These are phyloP conservation scores for Spinus pinus DNA, from an alignment of 2,797 vertebrate species.

Conservation along the genomic window DNA sequence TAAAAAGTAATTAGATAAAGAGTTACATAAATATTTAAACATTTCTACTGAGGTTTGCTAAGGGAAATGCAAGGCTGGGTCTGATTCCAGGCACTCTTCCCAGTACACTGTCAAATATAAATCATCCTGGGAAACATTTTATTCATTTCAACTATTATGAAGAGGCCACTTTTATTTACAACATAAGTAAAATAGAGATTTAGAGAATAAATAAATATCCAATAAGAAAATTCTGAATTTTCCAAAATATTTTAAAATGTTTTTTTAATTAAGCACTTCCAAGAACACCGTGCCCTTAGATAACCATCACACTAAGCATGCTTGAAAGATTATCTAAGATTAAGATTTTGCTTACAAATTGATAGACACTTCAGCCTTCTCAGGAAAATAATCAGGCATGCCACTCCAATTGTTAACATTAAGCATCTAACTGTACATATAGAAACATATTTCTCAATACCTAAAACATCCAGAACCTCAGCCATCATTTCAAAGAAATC, in stretches of 20 bases:
- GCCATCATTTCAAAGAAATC: neutral
- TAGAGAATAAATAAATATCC: neutral
- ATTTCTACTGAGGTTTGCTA: slow-evolving; percentile 1
- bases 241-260: neutral
- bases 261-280: neutral
- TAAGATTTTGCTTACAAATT: neutral
- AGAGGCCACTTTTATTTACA: slow-evolving; percentile 14
- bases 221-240: neutral
- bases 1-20: slow-evolving; percentile 39
- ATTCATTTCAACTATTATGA: neutral
- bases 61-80: neutral
- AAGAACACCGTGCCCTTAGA: neutral
- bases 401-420: neutral
- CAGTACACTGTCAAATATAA: slow-evolving; percentile 28
- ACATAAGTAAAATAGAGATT: neutral
- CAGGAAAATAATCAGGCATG: neutral
- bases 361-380: neutral
- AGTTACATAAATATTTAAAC: slow-evolving; percentile 54
- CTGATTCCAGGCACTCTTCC: slow-evolving; percentile 19
- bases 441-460: neutral
- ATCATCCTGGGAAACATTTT: slow-evolving; percentile 38
- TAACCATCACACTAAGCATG: neutral
- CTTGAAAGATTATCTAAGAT: neutral
- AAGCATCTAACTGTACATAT: neutral
- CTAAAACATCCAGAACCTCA: neutral